Conservation (phyloP, 2,888 invertebrate genomes). For the Conomelus anceps region DNA sequence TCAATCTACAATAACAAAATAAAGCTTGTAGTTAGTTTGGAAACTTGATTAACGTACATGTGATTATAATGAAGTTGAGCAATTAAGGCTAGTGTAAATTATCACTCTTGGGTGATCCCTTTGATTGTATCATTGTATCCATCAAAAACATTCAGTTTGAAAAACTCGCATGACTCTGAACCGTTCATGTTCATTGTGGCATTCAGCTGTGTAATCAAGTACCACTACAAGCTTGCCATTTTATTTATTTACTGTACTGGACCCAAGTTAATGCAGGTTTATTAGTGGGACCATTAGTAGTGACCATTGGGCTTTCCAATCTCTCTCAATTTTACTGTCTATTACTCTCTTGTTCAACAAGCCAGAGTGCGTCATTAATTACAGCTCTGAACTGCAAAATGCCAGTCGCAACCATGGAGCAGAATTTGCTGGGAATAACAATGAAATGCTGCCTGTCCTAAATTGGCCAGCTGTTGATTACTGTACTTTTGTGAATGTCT, state of each 20-base stretch:
- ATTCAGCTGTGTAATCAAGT: background rate
- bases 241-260: background rate
- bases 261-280: background rate
- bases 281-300: background rate
- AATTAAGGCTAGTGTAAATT: background rate
- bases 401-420: background rate
- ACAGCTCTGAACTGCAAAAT: background rate
- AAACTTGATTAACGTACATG: background rate
- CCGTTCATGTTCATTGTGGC: background rate
- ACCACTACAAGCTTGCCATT: background rate
- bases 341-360: background rate
- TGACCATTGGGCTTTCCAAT: background rate
- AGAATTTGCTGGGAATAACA: background rate
- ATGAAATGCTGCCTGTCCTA: background rate
- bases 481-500: background rate
- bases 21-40: no score
- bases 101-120: background rate
- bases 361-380: background rate
- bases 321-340: background rate
- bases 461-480: background rate
- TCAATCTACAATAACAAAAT: no score
- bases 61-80: background rate
- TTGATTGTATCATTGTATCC: background rate
- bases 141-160: background rate
- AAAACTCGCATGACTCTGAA: background rate